Base-by-base conservation (phyloP, 2,888 invertebrate genomes). In the Macaria liturata region DNA sequence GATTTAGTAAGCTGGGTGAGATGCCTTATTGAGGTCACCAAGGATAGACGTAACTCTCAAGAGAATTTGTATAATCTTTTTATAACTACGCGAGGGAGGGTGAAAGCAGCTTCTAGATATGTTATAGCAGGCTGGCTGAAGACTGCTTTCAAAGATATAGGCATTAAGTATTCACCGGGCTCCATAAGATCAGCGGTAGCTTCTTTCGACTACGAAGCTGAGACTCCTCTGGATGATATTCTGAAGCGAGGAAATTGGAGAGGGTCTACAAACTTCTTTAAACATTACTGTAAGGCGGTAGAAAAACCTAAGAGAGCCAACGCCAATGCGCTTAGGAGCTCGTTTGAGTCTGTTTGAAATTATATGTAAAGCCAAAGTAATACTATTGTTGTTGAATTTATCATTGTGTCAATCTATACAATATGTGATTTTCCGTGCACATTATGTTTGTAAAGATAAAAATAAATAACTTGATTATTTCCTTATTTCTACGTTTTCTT, bases 181-280 rank as follows among this genome's bases (percentile, higher is more conserved):
- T 30, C 20, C 4, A 40, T 30, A 31, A 7, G 49, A 20, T 49
- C 49, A 1, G 49, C 49, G 3, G 49, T 49, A 7, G 49, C 49
- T 9, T 30, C 49, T 5, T 31, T 3, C 40, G 9, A 30, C 7
- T 49, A 9, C 31, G 5, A 49, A 8, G 40, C 49, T 6, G n/a
- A 52, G 42, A 6, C 43, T 0, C 52, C 59, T 3, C 9, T 59
- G n/a, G 59, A 59, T 43, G 31, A 46, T 2, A 49, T 59, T n/a
- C 7, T 52, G 39, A 48, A 46, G 39, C 30, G 49, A 0, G 59
- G 59, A 3, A 59, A 59, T 31, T 59, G 55, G 59, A 34, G 52
- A 31, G 59, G 54, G 6, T 37, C 50, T 0, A n/a, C 9, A 6
- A 54, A 50, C 20, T 59, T 59, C 9, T 59, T 59, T 39, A 59